Percentiles rank a stretch among this genome's conserved stretches.
phyloP scores from a whole-genome alignment of 2,888 invertebrate genomes.

The Drosophila nr. perissopoda region DNA sequence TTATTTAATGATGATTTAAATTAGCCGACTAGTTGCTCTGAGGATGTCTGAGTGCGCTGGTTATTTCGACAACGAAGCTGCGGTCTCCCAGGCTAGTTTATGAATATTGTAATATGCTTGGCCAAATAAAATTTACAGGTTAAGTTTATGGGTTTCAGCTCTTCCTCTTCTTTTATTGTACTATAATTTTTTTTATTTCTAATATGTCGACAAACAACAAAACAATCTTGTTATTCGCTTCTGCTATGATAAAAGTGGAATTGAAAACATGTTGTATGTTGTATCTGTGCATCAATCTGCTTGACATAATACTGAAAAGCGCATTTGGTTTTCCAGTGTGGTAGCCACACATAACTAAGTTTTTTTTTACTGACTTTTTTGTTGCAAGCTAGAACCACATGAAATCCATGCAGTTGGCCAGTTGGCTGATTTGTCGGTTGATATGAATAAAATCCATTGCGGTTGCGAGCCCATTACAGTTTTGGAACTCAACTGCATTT shows the following conservation, averaged over 20 bases:
- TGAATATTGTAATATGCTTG: not conserved
- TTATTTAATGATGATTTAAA: not conserved
- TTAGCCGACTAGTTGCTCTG: not conserved
- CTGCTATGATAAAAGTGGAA: not conserved
- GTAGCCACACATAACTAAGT: not conserved
- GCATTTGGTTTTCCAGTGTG: not conserved
- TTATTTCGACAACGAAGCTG: not conserved
- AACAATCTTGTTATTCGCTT: not conserved
- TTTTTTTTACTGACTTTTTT: slow-evolving; percentile 3
- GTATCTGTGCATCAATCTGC: not conserved
- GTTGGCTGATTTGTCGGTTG: slow-evolving; percentile 31
- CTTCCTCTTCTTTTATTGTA: too few relatives aligned
- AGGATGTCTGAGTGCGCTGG: not conserved
- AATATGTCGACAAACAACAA: too few relatives aligned
- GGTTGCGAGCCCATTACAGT: slow-evolving; percentile 6
- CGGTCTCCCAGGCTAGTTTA: not conserved
- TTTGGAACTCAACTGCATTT: not conserved
- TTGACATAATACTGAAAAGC: not conserved
- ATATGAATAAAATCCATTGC: slow-evolving; percentile 21
- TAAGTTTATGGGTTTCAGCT: not conserved
- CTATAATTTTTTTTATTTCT: not conserved
- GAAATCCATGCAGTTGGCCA: slow-evolving; percentile 26
- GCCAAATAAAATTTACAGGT: not conserved
- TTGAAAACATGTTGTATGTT: not conserved
- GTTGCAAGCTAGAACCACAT: slow-evolving; percentile 9